phyloP scores from a whole-genome alignment of 2,888 invertebrate genomes.

The Stenotaenia linearis region DNA sequence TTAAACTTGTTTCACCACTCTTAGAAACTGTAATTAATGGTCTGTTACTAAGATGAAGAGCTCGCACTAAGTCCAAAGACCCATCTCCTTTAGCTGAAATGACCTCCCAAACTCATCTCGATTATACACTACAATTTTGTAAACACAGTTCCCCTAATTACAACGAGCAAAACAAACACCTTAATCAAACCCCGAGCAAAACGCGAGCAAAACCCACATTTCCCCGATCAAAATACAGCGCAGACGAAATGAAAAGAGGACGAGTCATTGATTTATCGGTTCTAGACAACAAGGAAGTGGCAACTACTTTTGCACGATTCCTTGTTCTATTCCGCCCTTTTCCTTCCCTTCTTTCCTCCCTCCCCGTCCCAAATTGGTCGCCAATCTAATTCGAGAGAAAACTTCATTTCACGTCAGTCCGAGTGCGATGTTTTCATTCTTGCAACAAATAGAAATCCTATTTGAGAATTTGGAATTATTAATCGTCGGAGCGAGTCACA shows the following conservation, averaged over 20 bases:
- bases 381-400: background rate
- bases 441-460: background rate
- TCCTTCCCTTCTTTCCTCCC: background rate
- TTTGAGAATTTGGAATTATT: too few relatives aligned
- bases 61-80: background rate
- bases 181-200: background rate
- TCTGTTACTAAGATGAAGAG: background rate
- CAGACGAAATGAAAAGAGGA: conserved; percentile 11
- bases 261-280: conserved; percentile 19
- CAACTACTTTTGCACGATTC: conserved; percentile 23
- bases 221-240: background rate
- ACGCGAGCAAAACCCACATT: background rate
- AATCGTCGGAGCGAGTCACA: background rate
- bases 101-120: background rate
- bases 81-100: background rate
- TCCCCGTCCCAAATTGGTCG: background rate
- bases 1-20: background rate
- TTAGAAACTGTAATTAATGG: background rate
- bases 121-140: background rate
- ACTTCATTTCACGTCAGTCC: conserved; percentile 7
- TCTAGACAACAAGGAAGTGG: conserved; percentile 17
- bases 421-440: background rate
- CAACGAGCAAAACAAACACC: background rate
- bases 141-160: background rate
- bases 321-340: conserved; percentile 26